phyloP scores from a whole-genome alignment of 2,797 vertebrate genomes.

The Paedocypris micromegethes region DNA sequence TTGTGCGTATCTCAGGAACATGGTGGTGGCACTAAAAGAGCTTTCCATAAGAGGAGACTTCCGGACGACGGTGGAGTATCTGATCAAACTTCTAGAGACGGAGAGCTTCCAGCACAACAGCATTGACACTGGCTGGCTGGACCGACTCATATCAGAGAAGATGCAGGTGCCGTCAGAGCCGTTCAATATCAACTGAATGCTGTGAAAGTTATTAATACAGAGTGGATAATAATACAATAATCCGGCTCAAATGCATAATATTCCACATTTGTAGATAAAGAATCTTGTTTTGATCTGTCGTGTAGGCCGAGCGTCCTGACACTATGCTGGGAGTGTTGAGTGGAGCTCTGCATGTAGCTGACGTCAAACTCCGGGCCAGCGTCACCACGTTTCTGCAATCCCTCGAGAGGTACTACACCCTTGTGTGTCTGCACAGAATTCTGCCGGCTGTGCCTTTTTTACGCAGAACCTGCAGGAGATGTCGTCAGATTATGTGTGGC shows the following conservation, averaged over 20 bases:
- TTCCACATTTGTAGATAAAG: too few relatives aligned
- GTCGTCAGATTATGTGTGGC: too few relatives aligned
- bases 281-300: slow-evolving; percentile 15
- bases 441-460: not conserved
- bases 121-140: slow-evolving; percentile 97
- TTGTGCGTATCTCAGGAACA: slow-evolving; percentile 73
- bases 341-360: slow-evolving; percentile 93
- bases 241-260: too few relatives aligned
- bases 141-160: slow-evolving; percentile 94
- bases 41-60: slow-evolving; percentile 97
- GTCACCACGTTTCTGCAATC: slow-evolving; percentile 97
- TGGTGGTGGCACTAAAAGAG: slow-evolving; percentile 97
- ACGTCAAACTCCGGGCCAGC: slow-evolving; percentile 88
- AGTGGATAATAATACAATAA: too few relatives aligned
- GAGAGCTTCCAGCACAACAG: slow-evolving; percentile 95
- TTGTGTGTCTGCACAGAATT: not conserved
- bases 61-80: slow-evolving; percentile 94
- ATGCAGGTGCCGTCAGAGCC: slow-evolving; percentile 77
- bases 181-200: too few relatives aligned
- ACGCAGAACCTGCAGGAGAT: too few relatives aligned
- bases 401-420: slow-evolving; percentile 80
- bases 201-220: too few relatives aligned
- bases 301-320: slow-evolving; percentile 90
- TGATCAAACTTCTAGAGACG: slow-evolving; percentile 94
- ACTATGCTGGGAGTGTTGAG: slow-evolving; percentile 95